Percentiles rank a stretch among this genome's conserved stretches.
Conservation (phyloP, 1,140 invertebrate genomes). For the Aricia agestis region DNA sequence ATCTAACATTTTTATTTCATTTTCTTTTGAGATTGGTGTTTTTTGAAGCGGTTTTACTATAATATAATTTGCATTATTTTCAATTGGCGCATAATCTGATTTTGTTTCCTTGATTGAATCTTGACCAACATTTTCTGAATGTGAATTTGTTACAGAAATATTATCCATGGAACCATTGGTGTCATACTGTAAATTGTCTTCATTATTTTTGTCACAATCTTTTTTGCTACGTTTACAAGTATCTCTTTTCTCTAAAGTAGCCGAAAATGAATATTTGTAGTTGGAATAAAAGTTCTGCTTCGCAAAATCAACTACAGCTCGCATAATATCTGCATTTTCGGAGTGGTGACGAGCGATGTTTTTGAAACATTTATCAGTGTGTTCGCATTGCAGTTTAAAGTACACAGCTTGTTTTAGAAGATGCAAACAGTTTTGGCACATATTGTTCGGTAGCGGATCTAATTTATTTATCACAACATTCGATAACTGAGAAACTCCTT, state of each 20-base stretch:
- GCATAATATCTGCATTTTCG: constrained; percentile 34
- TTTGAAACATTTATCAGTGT: constrained; percentile 36
- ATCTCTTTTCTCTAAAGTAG: neutral
- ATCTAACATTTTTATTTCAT: neutral
- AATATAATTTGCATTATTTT: neutral
- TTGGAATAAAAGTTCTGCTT: constrained; percentile 29
- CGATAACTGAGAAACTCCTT: constrained; percentile 46
- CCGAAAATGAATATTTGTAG: constrained; percentile 6
- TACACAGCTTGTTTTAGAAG: constrained; percentile 49
- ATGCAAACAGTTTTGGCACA: constrained; percentile 53
- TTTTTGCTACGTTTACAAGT: neutral
- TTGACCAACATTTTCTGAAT: constrained; percentile 1
- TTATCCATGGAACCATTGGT: neutral
- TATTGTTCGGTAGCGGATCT: constrained; percentile 45
- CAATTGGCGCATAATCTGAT: neutral
- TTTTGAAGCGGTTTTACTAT: neutral
- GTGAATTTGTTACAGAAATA: neutral
- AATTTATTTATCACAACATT: constrained; percentile 44
- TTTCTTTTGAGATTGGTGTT: neutral
- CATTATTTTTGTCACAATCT: neutral
- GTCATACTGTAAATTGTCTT: constrained; percentile 9
- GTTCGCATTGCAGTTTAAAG: constrained; percentile 59
- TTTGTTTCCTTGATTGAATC: neutral
- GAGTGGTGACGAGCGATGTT: constrained; percentile 26
- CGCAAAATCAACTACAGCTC: constrained; percentile 42